Evolutionary conservation across 2,113 vertebrate species (phyloP), one percentile per base, ranked within the genome.

Genomic region (Piprites chloris): DNA sequence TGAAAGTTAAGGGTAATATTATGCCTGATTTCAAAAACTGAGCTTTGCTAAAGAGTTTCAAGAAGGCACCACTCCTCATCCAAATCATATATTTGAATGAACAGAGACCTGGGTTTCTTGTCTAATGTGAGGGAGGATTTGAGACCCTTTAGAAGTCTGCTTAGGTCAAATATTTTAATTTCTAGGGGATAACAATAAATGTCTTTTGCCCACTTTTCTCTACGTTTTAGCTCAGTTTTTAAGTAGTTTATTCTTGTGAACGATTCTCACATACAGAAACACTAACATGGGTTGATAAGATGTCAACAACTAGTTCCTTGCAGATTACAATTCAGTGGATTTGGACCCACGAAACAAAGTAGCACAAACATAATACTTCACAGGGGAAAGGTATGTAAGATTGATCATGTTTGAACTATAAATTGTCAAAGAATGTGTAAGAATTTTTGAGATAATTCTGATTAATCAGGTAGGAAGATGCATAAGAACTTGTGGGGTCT

Each of bases 291-390:
- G 11, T n/a, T 67, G 22, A n/a, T 67, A 85, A 58, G 35, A 55
- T 56, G 47, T 46, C 32, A 50, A 9, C 1, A 3, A 89, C 17
- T 79, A 62, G 26, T 66, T 87, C 59, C 24, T 33, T 63, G 55
- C 33, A 50, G 37, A 46, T 94, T 90, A 89, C 46, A 86, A 58
- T 68, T 96, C 94, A 91, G 75, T 87, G 71, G 52, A 39, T 91
- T 96, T 96, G 90, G 95, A 79, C 72, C 35, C 44, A 23, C 41
- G 65, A 52, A 59, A 26, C 1, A 20, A 61, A 61, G 27, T 56
- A 97, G 65, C 68, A 46, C 92, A 85, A 96, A 92, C 87, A 46
- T 71, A 87, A 91, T 89, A 75, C 68, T 94, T 91, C 88, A 44
- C 42, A 88, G 71, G 86, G 69, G 79, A 94, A 92, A 89, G 87